Conservation (phyloP, 2,888 invertebrate species). For the Caenorhabditis wallacei region DNA sequence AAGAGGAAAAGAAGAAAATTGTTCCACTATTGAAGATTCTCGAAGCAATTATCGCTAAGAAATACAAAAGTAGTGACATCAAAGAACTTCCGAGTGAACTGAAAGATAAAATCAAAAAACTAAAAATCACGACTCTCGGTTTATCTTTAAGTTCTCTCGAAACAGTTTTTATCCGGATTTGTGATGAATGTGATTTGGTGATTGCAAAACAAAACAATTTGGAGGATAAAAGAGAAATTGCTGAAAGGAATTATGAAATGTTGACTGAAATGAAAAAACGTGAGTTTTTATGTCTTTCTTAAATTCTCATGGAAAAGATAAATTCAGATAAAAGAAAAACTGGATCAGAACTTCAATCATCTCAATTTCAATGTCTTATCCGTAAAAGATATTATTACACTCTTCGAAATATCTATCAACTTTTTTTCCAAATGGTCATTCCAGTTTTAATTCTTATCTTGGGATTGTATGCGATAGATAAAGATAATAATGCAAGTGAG, state of each 20-base stretch:
- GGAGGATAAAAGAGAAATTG: conserved; percentile 13
- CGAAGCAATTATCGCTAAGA: conserved; percentile 21
- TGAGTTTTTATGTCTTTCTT: not conserved
- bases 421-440: conserved; percentile 34
- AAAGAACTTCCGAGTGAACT: conserved; percentile 3
- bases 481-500: not conserved
- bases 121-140: conserved; percentile 67
- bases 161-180: conserved; percentile 60
- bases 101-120: conserved; percentile 16
- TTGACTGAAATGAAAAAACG: conserved; percentile 27
- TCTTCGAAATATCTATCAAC: conserved; percentile 36
- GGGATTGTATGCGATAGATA: conserved; percentile 3
- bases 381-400: conserved; percentile 42
- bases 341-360: conserved; percentile 18
- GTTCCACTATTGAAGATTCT: conserved; percentile 18
- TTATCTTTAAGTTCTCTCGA: conserved; percentile 75
- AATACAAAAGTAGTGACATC: conserved; percentile 20
- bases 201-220: conserved; percentile 21
- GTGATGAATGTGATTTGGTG: conserved; percentile 36
- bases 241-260: conserved; percentile 31
- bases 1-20: conserved; percentile 25
- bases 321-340: conserved; percentile 21
- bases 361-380: conserved; percentile 20
- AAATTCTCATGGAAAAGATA: not conserved
- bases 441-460: conserved; percentile 21